Conservation (phyloP, 2,888 invertebrate genomes). For the Sphecodes monilicornis region DNA sequence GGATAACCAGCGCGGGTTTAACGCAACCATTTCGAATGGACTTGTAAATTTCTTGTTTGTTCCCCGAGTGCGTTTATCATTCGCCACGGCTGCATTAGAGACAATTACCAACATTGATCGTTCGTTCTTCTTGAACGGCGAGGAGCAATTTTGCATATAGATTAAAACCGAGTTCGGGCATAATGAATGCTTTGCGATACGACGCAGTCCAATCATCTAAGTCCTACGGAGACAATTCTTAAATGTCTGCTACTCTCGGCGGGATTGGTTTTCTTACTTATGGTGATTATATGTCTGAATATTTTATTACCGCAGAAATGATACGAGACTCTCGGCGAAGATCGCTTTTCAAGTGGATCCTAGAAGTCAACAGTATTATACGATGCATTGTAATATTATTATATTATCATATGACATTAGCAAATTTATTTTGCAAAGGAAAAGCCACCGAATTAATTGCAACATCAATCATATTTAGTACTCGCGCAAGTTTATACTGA, state of each 20-base stretch:
- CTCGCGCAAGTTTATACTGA: too few relatives aligned
- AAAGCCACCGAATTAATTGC: background rate
- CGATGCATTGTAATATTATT: background rate
- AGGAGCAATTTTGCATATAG: constrained; percentile 61
- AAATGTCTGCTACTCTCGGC: constrained; percentile 16
- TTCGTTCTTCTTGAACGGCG: constrained; percentile 47
- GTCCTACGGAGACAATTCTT: constrained; percentile 35
- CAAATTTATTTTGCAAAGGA: background rate
- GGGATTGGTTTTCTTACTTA: constrained; percentile 22
- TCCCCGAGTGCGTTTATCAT: background rate
- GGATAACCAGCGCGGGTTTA: background rate
- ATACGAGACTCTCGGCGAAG: background rate
- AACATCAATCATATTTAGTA: too few relatives aligned
- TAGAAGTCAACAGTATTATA: background rate
- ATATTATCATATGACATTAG: background rate
- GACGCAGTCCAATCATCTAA: constrained; percentile 36
- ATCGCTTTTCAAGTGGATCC: background rate
- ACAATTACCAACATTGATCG: constrained; percentile 39
- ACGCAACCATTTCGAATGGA: background rate
- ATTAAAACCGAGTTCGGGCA: constrained; percentile 46
- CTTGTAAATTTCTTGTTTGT: constrained; percentile 1
- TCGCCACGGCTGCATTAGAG: background rate
- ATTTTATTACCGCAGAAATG: background rate
- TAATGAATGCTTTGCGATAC: constrained; percentile 51
- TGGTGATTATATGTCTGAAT: background rate